Conservation (phyloP, 2,113 vertebrate genomes). For the Callithrix jacchus region DNA sequence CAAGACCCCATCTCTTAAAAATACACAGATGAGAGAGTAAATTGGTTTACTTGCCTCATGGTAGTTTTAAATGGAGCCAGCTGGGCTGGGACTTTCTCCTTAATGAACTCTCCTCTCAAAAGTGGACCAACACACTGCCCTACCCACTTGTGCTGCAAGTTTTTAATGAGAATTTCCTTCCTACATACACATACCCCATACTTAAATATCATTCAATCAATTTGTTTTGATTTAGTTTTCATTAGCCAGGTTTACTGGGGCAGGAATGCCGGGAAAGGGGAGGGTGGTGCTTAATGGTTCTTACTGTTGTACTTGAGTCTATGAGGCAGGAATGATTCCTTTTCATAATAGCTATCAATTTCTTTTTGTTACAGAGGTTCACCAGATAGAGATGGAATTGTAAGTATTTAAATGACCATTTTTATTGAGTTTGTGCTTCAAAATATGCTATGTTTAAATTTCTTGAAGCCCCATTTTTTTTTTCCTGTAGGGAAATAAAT, state of each 20-base stretch:
- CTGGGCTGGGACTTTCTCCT: background rate
- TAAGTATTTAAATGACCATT: slow-evolving; percentile 85
- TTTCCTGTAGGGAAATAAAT: background rate
- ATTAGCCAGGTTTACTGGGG: background rate
- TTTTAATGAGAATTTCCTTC: background rate
- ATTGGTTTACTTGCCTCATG: background rate
- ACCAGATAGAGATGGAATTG: slow-evolving; percentile 94
- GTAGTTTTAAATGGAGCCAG: background rate
- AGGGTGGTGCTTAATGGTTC: background rate
- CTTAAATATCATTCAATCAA: background rate
- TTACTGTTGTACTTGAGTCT: background rate
- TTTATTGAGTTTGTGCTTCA: background rate
- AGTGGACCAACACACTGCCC: background rate
- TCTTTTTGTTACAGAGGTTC: slow-evolving; percentile 89
- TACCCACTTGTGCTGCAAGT: background rate
- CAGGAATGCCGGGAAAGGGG: background rate
- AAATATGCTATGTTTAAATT: slow-evolving; percentile 10
- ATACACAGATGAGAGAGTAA: background rate
- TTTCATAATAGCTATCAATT: slow-evolving; percentile 65
- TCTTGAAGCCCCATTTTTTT: background rate
- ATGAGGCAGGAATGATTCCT: slow-evolving; percentile 1
- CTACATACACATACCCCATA: background rate
- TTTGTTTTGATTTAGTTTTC: background rate
- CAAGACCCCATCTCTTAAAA: background rate
- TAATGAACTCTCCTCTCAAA: background rate